phyloP scores from a whole-genome alignment of 2,113 vertebrate genomes.

The Etheostoma cragini region DNA sequence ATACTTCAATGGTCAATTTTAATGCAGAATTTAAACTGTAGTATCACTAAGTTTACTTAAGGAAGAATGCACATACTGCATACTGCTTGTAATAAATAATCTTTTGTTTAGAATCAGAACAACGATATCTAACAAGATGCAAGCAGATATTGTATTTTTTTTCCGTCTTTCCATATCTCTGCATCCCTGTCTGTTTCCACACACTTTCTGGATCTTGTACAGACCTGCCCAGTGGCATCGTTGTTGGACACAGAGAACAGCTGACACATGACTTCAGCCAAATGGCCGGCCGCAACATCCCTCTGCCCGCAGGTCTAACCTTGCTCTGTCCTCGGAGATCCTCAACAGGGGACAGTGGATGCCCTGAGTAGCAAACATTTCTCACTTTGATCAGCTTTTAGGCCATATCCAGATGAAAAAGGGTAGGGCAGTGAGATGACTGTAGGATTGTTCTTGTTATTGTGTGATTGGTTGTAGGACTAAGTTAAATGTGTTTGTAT shows the following conservation, averaged over 20 bases:
- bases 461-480: neutral
- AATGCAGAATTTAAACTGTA: neutral
- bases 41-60: neutral
- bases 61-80: no score
- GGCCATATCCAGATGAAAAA: constrained; percentile 5
- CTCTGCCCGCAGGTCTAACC: constrained; percentile 43
- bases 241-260: constrained; percentile 58
- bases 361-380: constrained; percentile 28
- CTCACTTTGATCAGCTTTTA: constrained; percentile 26
- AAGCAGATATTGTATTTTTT: neutral
- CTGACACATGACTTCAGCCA: constrained; percentile 58
- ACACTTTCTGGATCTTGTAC: neutral
- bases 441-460: neutral
- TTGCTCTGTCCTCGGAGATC: constrained; percentile 44
- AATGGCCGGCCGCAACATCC: constrained; percentile 38
- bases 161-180: neutral
- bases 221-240: constrained; percentile 7
- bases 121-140: neutral
- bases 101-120: neutral
- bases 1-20: neutral
- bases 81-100: neutral
- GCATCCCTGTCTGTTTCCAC: neutral
- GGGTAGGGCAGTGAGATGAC: neutral
- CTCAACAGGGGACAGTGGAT: constrained; percentile 23
- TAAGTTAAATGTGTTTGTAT: neutral